Evolutionary conservation across 2,113 vertebrate species (phyloP), one percentile per base, ranked within the genome.

Genomic region (Lutjanus erythropterus): DNA sequence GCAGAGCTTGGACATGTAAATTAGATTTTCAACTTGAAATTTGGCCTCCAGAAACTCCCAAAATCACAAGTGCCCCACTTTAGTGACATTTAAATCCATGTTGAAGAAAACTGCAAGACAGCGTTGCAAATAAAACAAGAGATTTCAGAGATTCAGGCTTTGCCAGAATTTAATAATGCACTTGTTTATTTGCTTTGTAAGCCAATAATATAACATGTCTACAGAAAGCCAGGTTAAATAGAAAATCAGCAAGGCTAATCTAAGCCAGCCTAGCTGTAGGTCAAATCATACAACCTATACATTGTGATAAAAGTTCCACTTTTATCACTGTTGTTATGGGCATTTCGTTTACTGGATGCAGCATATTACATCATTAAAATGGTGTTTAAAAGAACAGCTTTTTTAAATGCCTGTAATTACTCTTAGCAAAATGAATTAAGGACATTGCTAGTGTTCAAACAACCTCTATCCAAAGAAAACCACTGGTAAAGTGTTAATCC

Each of bases 161-260:
- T 76, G 56, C 42, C 67, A 80, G 11, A 64, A 76, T 72, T 53
- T 50, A 29, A 68, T 52, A 39, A 39, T 35, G 25, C 10, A 80
- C 42, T 65, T 58, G n/a, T 80, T 89, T 86, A 80, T 83, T 85
- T 64, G 25, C 56, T 55, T 52, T 70, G 14, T 37, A 10, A 9
- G 31, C 35, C 19, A 42, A 77, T 52, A 64, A 23, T 58, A 39
- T 37, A n/a, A 71, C 60, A 81, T 25, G 21, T 61, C 39, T 50
- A 65, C 37, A 69, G 44, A 59, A 66, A 65, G 12, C 47, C 56
- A 47, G 3, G n/a, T 25, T 23, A 65, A 35, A n/a, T 19, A 47
- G n/a, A 71, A 75, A 56, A 21, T 18, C 6, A 21, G 9, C 10
- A 52, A 41, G 2, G 21, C 19, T 35, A 23, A 56, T 56, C 12